Base-by-base conservation (phyloP, 2,888 invertebrate genomes). In the Amorpha juglandis region DNA sequence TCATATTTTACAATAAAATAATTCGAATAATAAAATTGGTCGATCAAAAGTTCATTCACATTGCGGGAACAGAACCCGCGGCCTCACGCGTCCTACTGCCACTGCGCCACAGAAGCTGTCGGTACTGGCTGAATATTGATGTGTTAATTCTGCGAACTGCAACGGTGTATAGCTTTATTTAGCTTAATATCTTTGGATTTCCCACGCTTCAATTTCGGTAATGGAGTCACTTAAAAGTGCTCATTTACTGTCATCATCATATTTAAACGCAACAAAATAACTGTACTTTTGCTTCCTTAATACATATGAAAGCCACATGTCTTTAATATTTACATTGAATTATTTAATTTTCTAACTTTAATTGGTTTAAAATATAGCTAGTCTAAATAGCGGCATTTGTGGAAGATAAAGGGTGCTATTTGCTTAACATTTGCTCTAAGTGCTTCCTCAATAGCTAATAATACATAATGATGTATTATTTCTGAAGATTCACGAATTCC, bases 401-500 rank as follows among this genome's bases (percentile, higher is more conserved):
- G 74, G 74, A 81, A 79, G 80, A 75, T 67, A 67, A 70, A 83
- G 87, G 85, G 82, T 87, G 83, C 88, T 90, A 89, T 90, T 91
- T 88, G 85, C 86, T 82, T 80, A 87, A 87, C 88, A 86, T 89
- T 90, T 86, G 87, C 86, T 84, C 79, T 89, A 90, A 91, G 89
- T 89, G 89, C 87, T 89, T 90, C 89, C 90, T 90, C 87, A 83
- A 84, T 82, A 80, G 82, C 86, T 91, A 92, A 91, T 92, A 89
- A 89, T 88, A 87, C 79, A 86, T 90, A 91, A 92, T 91, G 88
- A 90, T 83, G 86, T 88, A 87, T 89, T 91, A 89, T 90, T 91
- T 91, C 83, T 88, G 87, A 88, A 88, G 89, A 90, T 91, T 89
- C 89, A 90, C 89, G 86, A 91, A 92, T 89, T 89, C 87, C 89